Conservation (phyloP, 2,888 invertebrate species). For the Labia minor region DNA sequence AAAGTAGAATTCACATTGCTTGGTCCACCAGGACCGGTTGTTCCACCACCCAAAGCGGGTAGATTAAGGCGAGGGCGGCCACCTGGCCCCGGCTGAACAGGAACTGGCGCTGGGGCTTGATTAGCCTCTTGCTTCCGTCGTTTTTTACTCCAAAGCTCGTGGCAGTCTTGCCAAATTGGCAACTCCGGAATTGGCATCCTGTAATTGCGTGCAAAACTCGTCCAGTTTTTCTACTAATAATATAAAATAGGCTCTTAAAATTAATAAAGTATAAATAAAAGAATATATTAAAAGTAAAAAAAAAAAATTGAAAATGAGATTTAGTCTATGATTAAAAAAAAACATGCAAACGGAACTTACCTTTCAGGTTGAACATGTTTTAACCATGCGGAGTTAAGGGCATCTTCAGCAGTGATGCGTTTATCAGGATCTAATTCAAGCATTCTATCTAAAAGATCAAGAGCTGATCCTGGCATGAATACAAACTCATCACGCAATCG, state of each 20-base stretch:
- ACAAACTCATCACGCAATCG: slow-evolving; percentile 82
- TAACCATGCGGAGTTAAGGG: slow-evolving; percentile 84
- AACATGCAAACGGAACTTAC: slow-evolving; percentile 46
- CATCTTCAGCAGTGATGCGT: slow-evolving; percentile 87
- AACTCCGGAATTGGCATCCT: slow-evolving; percentile 76
- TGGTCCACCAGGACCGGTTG: background rate
- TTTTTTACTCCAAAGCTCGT: slow-evolving; percentile 97
- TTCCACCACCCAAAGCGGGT: background rate
- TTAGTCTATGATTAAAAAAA: slow-evolving; percentile 15
- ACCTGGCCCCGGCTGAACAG: background rate
- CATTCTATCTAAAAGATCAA: slow-evolving; percentile 91
- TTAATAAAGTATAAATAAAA: slow-evolving; percentile 15
- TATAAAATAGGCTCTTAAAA: background rate
- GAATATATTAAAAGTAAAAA: slow-evolving; percentile 18
- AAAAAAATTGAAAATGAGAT: slow-evolving; percentile 20
- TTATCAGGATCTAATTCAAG: slow-evolving; percentile 89
- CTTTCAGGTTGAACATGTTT: slow-evolving; percentile 81
- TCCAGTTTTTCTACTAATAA: background rate
- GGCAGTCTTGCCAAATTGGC: slow-evolving; percentile 96
- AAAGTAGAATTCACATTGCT: background rate
- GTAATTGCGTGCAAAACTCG: slow-evolving; percentile 27
- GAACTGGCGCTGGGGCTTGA: background rate
- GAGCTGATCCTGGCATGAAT: slow-evolving; percentile 78
- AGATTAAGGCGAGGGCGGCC: background rate
- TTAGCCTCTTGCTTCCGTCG: slow-evolving; percentile 54